Base-by-base conservation (phyloP, 2,888 invertebrate species). In the Sthenelais limicola region DNA sequence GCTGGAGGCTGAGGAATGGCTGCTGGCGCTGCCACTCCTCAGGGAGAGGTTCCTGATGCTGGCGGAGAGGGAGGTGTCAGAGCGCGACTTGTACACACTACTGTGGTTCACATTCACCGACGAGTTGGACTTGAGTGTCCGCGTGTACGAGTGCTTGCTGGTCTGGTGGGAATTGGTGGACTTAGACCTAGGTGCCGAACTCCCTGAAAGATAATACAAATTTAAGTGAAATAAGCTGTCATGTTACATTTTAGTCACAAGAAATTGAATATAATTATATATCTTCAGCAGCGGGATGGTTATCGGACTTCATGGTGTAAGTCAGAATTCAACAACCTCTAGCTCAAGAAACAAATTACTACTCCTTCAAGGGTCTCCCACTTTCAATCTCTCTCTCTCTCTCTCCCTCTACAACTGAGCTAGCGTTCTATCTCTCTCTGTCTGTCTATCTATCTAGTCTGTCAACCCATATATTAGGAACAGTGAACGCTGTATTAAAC, bases 51-150 rank as follows among this genome's bases (percentile, higher is more conserved):
- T 82, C 24, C 76, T 76, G 56, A 81, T 71, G 9, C 80, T 78
- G 56, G 71, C 73, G 32, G 76, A 67, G n/a, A 82, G 75, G 18
- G 78, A 73, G 1, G 78, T 77, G 24, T 81, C 82, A 18, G 82
- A 79, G 71, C 81, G 80, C 28, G 80, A 79, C 74, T 82, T 83
- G 70, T 82, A 81, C 47, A 81, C 62, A 24, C 58, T 48, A n/a
- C n/a, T n/a, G n/a, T n/a, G n/a, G 47, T 48, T 67, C 26, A 32
- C 30, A 21, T 30, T 58, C 32, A 62, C 28, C 2, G 58, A 24
- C n/a, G 43, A 35, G 49, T 56, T 52, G 7, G 18, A 24, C 28
- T 47, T 33, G 21, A 68, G 43, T 4, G 73, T 70, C n/a, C 73
- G 43, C 1, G 62, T 62, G 47, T 73, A 58, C 9, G 43, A 38